A percentile compares a stretch with the other conserved stretches of the same genome.
These are phyloP conservation scores for Danio kyathit DNA, from an alignment of 2,797 vertebrate genomes.

Conservation along the genomic window DNA sequence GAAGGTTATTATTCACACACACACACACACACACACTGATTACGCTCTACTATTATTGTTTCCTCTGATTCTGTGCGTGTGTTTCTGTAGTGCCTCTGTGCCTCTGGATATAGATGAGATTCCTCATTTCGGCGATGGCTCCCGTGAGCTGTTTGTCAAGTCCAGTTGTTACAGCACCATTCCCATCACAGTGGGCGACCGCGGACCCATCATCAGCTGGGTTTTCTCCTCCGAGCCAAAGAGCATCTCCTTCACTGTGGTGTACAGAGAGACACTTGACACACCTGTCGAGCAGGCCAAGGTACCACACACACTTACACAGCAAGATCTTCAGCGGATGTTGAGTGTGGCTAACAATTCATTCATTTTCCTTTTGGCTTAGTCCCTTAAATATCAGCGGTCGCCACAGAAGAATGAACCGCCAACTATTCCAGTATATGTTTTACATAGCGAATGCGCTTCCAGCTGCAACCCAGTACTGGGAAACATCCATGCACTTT, in stretches of 20 bases:
- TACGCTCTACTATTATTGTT: neutral
- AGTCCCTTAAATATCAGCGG: no score
- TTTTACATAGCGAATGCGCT: no score
- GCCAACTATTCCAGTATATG: no score
- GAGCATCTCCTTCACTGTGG: slow-evolving; percentile 92
- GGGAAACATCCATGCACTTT: no score
- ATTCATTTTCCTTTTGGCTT: no score
- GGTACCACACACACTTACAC: slow-evolving; percentile 72
- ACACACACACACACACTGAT: neutral
- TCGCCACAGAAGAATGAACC: no score
- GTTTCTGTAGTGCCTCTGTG: slow-evolving; percentile 78
- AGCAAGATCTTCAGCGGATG: neutral
- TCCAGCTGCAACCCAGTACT: no score
- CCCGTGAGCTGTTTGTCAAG: slow-evolving; percentile 89
- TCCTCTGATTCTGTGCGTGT: neutral
- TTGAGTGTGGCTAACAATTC: neutral
- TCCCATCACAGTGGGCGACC: slow-evolving; percentile 79
- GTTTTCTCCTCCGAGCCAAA: slow-evolving; percentile 95
- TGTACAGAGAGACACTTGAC: slow-evolving; percentile 84
- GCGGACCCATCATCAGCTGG: slow-evolving; percentile 89
- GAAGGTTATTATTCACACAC: neutral
- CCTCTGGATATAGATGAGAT: slow-evolving; percentile 88
- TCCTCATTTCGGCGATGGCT: slow-evolving; percentile 84
- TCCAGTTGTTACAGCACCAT: slow-evolving; percentile 92
- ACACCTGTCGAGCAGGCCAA: slow-evolving; percentile 87